A percentile compares a stretch with the other conserved stretches of the same genome.
phyloP scores from a whole-genome alignment of 2,888 invertebrate species.

The Dexiosoma caninum region DNA sequence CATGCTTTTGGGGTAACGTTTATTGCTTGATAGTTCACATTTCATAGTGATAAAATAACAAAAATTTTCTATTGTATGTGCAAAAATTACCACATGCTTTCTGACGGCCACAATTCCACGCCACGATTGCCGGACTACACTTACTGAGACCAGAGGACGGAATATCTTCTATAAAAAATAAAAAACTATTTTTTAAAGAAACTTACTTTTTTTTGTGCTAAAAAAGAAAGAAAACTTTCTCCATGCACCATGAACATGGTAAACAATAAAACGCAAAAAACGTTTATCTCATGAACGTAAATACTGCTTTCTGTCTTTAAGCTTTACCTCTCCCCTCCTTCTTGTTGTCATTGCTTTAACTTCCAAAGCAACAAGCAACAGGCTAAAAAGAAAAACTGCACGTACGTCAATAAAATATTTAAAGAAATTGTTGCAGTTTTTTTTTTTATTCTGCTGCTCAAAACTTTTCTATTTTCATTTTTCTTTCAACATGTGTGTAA shows the following conservation, averaged over 20 bases:
- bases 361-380: conserved; percentile 22
- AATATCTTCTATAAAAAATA: too few relatives aligned
- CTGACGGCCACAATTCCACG: too few relatives aligned
- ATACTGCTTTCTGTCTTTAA: conserved; percentile 20
- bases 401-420: conserved; percentile 57
- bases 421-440: conserved; percentile 58
- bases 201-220: background rate
- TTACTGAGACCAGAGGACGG: too few relatives aligned
- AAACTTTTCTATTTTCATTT: conserved; percentile 22
- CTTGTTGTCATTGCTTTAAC: background rate
- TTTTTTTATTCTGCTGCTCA: conserved; percentile 11
- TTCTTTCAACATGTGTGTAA: conserved; percentile 39
- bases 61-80: too few relatives aligned
- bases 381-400: conserved; percentile 51
- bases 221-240: conserved; percentile 1
- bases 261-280: conserved; percentile 60
- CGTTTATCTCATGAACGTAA: conserved; percentile 13
- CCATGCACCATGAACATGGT: conserved; percentile 32
- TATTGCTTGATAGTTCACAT: too few relatives aligned
- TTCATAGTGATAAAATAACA: too few relatives aligned
- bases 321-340: background rate
- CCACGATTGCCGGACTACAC: too few relatives aligned
- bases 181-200: background rate
- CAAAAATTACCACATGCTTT: too few relatives aligned
- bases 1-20: too few relatives aligned